phyloP scores from a whole-genome alignment of 1,140 invertebrate species.

The Rhizoglyphus robini region DNA sequence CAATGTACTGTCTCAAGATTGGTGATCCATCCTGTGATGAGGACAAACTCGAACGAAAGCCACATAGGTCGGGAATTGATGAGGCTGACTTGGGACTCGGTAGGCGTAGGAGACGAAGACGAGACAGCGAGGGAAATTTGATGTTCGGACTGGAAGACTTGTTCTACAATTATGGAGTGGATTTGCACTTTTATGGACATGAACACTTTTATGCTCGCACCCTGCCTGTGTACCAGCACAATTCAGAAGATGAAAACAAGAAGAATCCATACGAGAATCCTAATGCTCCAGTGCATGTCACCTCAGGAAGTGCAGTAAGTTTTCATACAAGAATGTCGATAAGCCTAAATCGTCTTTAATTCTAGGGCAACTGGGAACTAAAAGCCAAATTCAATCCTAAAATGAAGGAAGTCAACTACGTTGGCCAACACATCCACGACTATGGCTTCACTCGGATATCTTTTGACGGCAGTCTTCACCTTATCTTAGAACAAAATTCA shows the following conservation, averaged over 20 bases:
- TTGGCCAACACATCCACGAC: slow-evolving; percentile 65
- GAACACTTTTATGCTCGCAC: slow-evolving; percentile 88
- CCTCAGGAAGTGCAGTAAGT: slow-evolving; percentile 47
- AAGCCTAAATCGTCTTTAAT: too few species aligned
- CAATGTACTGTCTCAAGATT: slow-evolving; percentile 48
- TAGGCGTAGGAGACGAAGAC: slow-evolving; percentile 1
- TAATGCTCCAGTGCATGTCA: slow-evolving; percentile 74
- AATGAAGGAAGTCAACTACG: slow-evolving; percentile 50
- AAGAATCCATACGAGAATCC: slow-evolving; percentile 66
- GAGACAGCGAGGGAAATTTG: too few species aligned
- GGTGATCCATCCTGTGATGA: background rate
- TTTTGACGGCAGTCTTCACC: slow-evolving; percentile 66
- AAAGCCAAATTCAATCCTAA: background rate
- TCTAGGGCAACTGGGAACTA: background rate
- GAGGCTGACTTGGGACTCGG: too few species aligned
- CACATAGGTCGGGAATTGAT: background rate
- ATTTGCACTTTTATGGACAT: slow-evolving; percentile 87
- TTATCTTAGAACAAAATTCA: slow-evolving; percentile 81
- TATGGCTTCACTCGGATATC: slow-evolving; percentile 82
- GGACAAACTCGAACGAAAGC: background rate
- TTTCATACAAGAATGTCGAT: background rate
- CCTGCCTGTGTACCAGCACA: slow-evolving; percentile 72
- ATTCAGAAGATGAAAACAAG: too few species aligned
- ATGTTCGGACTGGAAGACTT: slow-evolving; percentile 63
- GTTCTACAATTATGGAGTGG: slow-evolving; percentile 65